Percentiles rank a stretch among this genome's conserved stretches.
Evolutionary conservation across 1,140 invertebrate species (phyloP).

Genomic region (Lepidurus apus): DNA sequence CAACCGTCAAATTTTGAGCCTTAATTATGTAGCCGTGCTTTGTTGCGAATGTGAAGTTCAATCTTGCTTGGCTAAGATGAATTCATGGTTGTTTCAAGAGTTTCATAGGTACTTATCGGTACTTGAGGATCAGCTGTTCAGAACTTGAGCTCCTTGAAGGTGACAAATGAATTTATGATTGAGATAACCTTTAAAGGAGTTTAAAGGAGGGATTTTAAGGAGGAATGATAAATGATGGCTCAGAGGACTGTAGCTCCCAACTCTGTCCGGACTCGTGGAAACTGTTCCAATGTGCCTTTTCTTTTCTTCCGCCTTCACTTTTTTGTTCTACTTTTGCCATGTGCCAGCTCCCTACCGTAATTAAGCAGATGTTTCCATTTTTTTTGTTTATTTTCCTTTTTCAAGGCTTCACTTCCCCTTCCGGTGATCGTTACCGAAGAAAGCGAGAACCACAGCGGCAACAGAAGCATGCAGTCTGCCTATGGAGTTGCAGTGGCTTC

Average conservation of each 20-base stretch:
- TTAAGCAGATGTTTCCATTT: slow-evolving; percentile 25
- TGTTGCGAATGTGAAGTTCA: too few relatives aligned
- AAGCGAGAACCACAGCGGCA: slow-evolving; percentile 38
- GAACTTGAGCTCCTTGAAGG: too few relatives aligned
- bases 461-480: background rate
- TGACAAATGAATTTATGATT: too few relatives aligned
- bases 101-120: too few relatives aligned
- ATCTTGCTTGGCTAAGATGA: too few relatives aligned
- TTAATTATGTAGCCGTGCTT: too few relatives aligned
- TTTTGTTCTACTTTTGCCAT: background rate
- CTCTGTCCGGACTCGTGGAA: background rate
- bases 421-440: slow-evolving; percentile 47
- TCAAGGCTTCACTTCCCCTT: slow-evolving; percentile 51
- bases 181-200: too few relatives aligned
- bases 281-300: background rate
- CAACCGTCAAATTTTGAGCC: too few relatives aligned
- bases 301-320: background rate
- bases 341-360: background rate
- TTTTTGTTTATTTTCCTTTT: slow-evolving; percentile 28
- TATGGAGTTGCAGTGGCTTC: slow-evolving; percentile 23
- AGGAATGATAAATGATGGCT: background rate
- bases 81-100: too few relatives aligned
- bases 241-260: background rate
- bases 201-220: background rate
- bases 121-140: too few relatives aligned